Evolutionary conservation across 2,797 vertebrate species (phyloP).

Genomic region (Rhyacichthys aspro): DNA sequence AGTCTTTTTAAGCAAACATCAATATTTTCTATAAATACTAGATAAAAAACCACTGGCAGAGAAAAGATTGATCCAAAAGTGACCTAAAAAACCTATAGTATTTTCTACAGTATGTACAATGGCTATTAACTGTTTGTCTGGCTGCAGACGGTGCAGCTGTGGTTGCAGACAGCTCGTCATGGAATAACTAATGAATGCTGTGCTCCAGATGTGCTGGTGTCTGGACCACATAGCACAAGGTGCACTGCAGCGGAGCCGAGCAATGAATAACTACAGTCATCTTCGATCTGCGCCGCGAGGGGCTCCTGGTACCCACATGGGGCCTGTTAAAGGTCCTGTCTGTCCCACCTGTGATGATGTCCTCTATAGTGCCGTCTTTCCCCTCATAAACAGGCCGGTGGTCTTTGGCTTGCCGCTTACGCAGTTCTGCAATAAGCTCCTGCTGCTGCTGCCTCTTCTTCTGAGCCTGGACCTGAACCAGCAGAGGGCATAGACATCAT

Average conservation of each 20-base stretch:
- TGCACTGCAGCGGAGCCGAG: conserved; percentile 76
- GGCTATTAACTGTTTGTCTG: neutral
- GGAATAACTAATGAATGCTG: conserved; percentile 21
- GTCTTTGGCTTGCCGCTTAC: conserved; percentile 93
- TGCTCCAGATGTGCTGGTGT: conserved; percentile 67
- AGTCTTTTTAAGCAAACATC: neutral
- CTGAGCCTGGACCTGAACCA: conserved; percentile 77
- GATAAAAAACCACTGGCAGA: neutral
- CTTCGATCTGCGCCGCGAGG: conserved; percentile 50
- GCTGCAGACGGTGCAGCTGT: conserved; percentile 25
- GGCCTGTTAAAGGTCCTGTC: conserved; percentile 36
- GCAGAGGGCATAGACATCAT: conserved; percentile 17
- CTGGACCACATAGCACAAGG: conserved; percentile 79
- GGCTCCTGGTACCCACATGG: conserved; percentile 36
- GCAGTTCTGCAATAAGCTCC: conserved; percentile 92
- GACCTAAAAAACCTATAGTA: neutral
- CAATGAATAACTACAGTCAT: conserved; percentile 80
- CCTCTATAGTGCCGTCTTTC: conserved; percentile 97
- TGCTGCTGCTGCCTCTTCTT: conserved; percentile 92
- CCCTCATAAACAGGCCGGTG: conserved; percentile 96
- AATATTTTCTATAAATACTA: conserved; percentile 8
- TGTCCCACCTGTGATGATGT: conserved; percentile 95
- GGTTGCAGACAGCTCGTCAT: conserved; percentile 24
- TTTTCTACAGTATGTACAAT: neutral
- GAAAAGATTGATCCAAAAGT: too few species aligned